Evolutionary conservation across 2,888 invertebrate species (phyloP), one percentile per base, ranked within the genome.

Genomic region (Andrena bicolor): DNA sequence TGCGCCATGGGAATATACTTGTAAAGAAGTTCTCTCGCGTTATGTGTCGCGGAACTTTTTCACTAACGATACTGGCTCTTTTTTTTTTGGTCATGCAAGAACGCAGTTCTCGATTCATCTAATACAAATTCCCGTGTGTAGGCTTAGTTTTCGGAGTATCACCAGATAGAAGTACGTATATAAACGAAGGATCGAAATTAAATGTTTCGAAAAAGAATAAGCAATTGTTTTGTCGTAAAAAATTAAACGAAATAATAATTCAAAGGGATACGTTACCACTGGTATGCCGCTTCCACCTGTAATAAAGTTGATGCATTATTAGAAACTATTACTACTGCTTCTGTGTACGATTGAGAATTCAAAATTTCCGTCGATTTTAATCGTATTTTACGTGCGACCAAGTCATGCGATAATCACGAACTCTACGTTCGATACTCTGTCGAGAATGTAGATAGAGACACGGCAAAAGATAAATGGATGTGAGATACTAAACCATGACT

Each of bases 261-360:
- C 69, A 91, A 90, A 90, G 70, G 76, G 90, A 92, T 94, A 93
- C 93, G 76, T 94, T 94, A 94, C 94, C 94, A 93, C 94, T 92
- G 94, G 94, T 90, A 94, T 86, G 90, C 91, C 92, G 93, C 91
- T 93, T 90, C 93, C 93, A 82, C 92, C 93, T 93, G 89, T 41
- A 91, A 93, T 70, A 7, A 81, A 80, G 13, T n/a, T 76, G 73
- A 63, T 60, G 61, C 56, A 56, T 13, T 20, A 77, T 72, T 78
- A 70, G 1, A 69, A 71, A 63, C 28, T 49, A 16, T 10, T 32
- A 4, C 8, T 13, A 51, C 8, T 13, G 32, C 2, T 8, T 63
- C 0, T 13, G 4, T 26, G 26, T 6, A 35, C 10, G 7, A 65
- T 13, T 30, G 10, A 51, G 63, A 7, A 16, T 61, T 26, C 41